Evolutionary conservation across 2,797 vertebrate species (phyloP).

Genomic region (Enteromius argenteus): DNA sequence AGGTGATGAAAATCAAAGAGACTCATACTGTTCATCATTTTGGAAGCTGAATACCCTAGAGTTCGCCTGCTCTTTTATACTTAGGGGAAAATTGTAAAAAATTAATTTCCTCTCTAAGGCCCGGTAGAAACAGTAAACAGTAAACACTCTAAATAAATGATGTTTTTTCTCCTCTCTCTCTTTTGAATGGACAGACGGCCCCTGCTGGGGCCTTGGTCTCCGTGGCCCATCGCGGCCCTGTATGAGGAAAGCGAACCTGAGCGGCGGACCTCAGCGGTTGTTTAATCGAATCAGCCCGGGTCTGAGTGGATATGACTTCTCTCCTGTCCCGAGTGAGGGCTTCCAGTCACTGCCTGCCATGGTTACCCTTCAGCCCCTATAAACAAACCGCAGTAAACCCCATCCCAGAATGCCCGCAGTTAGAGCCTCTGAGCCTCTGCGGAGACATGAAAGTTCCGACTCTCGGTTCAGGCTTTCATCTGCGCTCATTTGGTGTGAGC

Average conservation of each 20-base stretch:
- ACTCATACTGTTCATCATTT: conserved; percentile 67
- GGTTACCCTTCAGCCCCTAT: conserved; percentile 73
- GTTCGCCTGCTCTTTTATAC: conserved; percentile 62
- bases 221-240: conserved; percentile 72
- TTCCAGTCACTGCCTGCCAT: conserved; percentile 68
- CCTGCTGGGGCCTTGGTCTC: conserved; percentile 71
- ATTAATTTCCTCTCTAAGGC: conserved; percentile 70
- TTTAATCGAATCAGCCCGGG: conserved; percentile 77
- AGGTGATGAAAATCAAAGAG: conserved; percentile 70
- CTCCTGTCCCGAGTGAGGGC: conserved; percentile 73
- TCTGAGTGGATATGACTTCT: conserved; percentile 79
- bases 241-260: conserved; percentile 78
- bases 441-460: conserved; percentile 53
- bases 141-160: conserved; percentile 85
- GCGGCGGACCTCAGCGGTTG: conserved; percentile 74
- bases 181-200: conserved; percentile 66
- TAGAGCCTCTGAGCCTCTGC: conserved; percentile 16
- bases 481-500: conserved; percentile 31
- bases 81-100: conserved; percentile 71
- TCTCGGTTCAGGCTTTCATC: conserved; percentile 42
- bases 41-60: conserved; percentile 67
- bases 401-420: conserved; percentile 72
- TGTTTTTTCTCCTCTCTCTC: conserved; percentile 59
- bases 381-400: conserved; percentile 66
- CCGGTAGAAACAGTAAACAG: conserved; percentile 72